Percentiles rank a stretch among this genome's conserved stretches.
Conservation (phyloP, 2,113 vertebrate genomes). For the Echinops telfairi region DNA sequence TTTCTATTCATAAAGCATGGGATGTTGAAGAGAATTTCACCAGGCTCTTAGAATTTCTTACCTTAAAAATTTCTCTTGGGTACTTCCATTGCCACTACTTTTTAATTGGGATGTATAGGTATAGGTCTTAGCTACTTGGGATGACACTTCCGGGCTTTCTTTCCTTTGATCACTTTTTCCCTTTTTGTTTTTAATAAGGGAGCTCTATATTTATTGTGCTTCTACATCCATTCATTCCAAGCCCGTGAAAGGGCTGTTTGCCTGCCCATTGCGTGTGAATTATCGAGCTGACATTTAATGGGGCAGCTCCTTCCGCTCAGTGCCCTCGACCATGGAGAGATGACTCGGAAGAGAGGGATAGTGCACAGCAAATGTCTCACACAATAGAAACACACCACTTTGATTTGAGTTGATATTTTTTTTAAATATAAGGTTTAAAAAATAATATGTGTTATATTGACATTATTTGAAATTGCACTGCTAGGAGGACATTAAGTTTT, state of each 20-base stretch:
- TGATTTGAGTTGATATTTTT: conserved; percentile 1
- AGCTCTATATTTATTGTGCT: not conserved
- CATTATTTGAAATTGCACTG: conserved; percentile 64
- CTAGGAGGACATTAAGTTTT: conserved; percentile 67
- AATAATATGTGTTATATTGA: conserved; percentile 39
- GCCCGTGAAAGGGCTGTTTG: not conserved
- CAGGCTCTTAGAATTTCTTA: not conserved
- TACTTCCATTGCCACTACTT: not conserved
- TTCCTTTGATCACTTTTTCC: conserved; percentile 11
- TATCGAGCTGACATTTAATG: conserved; percentile 72
- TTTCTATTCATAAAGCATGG: not conserved
- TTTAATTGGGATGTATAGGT: not conserved
- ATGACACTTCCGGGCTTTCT: not conserved
- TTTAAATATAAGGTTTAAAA: conserved; percentile 59
- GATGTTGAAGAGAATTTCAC: not conserved
- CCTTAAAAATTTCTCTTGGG: not conserved
- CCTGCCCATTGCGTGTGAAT: conserved; percentile 62
- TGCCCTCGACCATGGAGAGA: conserved; percentile 46
- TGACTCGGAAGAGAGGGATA: conserved; percentile 45
- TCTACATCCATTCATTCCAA: conserved; percentile 9
- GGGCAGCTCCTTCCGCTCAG: not conserved
- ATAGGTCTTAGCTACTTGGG: not conserved
- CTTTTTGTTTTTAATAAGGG: conserved; percentile 59
- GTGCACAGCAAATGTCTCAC: not conserved
- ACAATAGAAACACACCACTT: not conserved